Evolutionary conservation across 2,888 invertebrate species (phyloP), one percentile per base, ranked within the genome.

Genomic region (Amiota minor): DNA sequence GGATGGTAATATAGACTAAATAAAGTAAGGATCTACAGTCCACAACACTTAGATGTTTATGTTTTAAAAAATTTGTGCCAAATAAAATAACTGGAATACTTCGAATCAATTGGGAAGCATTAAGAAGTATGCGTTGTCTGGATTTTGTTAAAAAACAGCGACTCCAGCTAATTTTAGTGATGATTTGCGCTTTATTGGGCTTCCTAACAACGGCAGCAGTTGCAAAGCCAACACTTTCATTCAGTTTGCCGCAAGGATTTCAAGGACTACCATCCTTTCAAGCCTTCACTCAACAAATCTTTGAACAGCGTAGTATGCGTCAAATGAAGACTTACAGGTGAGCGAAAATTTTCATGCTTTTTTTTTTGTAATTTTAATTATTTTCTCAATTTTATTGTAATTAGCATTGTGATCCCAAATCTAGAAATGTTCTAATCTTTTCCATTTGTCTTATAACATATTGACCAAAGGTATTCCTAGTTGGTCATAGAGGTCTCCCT

Each of bases 251-350:
- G 4, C 87, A 89, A 56, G 86, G 86, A 67, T 79, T 88, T 16
- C 88, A 88, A 74, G 87, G 87, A 47, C 87, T 89, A 72, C 88
- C 90, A 69, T 88, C 89, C 20, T 88, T 90, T 47, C 83, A 88
- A 46, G 87, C 90, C 14, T 86, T 90, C 64, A 88, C 89, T n/a
- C 89, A 90, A 72, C 88, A 89, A 78, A 88, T 89, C 68, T 88
- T 90, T 72, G 89, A 89, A 74, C 88, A 88, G 76, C 84, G 89
- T n/a, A 87, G 85, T 76, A 77, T 83, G 55, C 81, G 86, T 12
- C 89, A 89, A 81, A 90, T 89, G 89, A 90, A 90, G 81, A 83
- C 82, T 1, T 90, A 90, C 79, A 90, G 90, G 90, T 90, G 76
- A 88, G 88, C 70, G 65, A 46, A 35, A 35, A 35, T 35, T 35